These are phyloP conservation scores for Cherax quadricarinatus DNA, from an alignment of 1,140 invertebrate genomes.

Conservation along the genomic window DNA sequence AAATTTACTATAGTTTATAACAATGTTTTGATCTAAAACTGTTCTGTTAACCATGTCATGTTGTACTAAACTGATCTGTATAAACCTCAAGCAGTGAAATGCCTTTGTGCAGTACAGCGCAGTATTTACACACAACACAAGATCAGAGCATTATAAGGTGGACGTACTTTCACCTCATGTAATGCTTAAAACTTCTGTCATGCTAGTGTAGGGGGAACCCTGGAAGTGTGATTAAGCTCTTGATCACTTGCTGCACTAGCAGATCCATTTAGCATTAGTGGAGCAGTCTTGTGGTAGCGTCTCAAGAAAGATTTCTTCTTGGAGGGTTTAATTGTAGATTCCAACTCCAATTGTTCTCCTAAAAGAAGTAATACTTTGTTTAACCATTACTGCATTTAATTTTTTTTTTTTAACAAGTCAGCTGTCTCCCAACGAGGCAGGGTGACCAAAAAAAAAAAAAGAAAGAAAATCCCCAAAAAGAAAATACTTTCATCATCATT, in stretches of 20 bases:
- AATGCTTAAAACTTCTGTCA: not conserved
- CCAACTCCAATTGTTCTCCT: not conserved
- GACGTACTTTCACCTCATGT: not conserved
- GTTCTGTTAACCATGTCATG: too few species aligned
- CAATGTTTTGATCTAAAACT: too few species aligned
- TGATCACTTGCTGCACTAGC: not conserved
- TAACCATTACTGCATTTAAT: not conserved
- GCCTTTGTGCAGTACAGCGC: too few species aligned
- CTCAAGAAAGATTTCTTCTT: conserved; percentile 6
- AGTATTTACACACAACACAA: not conserved
- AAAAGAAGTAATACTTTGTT: not conserved
- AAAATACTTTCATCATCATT: too few species aligned
- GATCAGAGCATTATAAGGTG: not conserved
- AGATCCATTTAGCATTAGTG: not conserved
- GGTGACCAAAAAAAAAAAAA: too few species aligned
- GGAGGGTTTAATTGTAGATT: not conserved
- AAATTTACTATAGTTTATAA: too few species aligned
- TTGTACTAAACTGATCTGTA: too few species aligned
- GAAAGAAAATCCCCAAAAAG: too few species aligned
- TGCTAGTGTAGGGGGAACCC: not conserved
- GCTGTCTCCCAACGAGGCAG: too few species aligned
- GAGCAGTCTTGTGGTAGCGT: not conserved
- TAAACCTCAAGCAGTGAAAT: too few species aligned
- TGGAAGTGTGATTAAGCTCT: not conserved
- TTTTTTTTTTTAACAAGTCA: too few species aligned